Base-by-base conservation (phyloP, 1,140 invertebrate genomes). In the Drosophila murphyi region DNA sequence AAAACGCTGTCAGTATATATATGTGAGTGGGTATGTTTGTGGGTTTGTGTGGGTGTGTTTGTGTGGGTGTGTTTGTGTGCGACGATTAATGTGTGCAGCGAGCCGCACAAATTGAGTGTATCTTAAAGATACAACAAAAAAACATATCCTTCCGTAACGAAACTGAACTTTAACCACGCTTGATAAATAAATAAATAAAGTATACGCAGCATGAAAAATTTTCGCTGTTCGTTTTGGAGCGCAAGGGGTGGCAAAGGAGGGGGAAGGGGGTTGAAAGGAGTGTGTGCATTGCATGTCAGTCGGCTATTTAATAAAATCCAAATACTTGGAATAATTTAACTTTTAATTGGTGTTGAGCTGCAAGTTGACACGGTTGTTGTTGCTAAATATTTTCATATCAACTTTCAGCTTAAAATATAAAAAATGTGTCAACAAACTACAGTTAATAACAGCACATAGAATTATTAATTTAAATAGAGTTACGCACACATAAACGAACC, bases 311-410 rank as follows among this genome's bases (percentile, higher is more conserved):
- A 76, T 52, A 87, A 87, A 86, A 87, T 87, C 79, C 76, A 87
- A 85, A 75, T 75, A 72, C 60, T 75, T 81, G 64, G 79, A 82
- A 86, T 86, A 87, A 87, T 86, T 86, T 87, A 86, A 86, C 64
- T 86, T 86, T 87, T 86, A 86, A 86, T 86, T 86, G 82, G 76
- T 76, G 67, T 57, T 74, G 68, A 55, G 70, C 65, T 65, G 62
- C 57, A 86, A 78, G 68, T 86, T 87, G 72, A 67, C 78, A 68
- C 77, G 72, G 69, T 83, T 72, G 72, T 83, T 83, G 78, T 20
- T 29, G 41, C 34, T 45, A 74, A 74, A 60, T 56, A 48, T 43
- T 72, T 60, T 5, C 10, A 10, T 41, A 63, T 6, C 8, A 10
- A 39, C 39, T 12, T 50, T 12, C 31, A 1, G 2, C 8, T 5